These are phyloP conservation scores for Fragum fragum DNA, from an alignment of 2,888 invertebrate species.

Conservation along the genomic window DNA sequence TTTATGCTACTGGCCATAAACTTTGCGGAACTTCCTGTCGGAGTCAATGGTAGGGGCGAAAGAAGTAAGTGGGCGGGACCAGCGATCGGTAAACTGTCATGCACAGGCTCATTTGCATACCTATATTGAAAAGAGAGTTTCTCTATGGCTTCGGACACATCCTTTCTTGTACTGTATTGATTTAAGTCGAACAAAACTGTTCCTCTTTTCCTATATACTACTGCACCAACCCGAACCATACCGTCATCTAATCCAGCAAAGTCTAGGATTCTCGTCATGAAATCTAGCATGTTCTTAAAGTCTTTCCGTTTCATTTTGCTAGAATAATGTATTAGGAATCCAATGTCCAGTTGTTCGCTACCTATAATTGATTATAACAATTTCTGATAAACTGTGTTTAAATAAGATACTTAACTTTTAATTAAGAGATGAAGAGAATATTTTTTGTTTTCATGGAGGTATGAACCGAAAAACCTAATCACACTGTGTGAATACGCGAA, in stretches of 20 bases:
- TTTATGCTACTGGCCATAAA: no score
- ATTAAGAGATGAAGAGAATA: no score
- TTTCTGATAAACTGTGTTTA: no score
- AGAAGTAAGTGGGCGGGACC: no score
- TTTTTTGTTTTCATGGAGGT: no score
- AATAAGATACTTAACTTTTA: no score
- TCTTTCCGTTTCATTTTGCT: constrained; percentile 54
- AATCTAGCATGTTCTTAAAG: constrained; percentile 65
- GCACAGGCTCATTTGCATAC: constrained; percentile 30
- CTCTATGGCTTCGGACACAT: constrained; percentile 67
- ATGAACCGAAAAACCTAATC: no score
- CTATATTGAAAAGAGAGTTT: constrained; percentile 63
- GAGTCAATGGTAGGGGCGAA: no score
- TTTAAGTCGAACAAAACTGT: constrained; percentile 74
- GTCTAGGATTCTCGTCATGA: constrained; percentile 64
- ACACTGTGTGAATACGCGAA: no score
- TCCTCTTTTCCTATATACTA: constrained; percentile 58
- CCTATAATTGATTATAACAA: constrained; percentile 58
- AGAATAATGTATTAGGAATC: constrained; percentile 76
- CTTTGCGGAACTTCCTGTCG: no score
- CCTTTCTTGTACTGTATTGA: constrained; percentile 68
- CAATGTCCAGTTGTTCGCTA: constrained; percentile 73
- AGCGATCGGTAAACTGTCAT: no score
- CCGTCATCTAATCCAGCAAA: constrained; percentile 73
- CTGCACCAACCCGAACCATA: constrained; percentile 72